Conservation (phyloP, 1,140 invertebrate genomes). For the Rhizoglyphus robini region DNA sequence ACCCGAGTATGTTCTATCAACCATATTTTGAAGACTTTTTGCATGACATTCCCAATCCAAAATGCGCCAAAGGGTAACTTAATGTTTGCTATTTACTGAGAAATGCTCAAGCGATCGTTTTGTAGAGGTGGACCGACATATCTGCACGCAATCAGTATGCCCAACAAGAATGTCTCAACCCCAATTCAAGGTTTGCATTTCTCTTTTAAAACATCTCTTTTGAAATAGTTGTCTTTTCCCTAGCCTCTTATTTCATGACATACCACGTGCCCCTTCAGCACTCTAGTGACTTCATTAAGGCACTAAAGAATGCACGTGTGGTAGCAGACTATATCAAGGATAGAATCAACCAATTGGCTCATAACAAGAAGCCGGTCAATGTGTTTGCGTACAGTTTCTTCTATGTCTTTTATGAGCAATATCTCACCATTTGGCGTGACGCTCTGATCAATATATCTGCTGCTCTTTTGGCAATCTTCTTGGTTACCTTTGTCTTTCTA, state of each 20-base stretch:
- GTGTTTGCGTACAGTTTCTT: conserved; percentile 85
- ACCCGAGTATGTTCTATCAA: not conserved
- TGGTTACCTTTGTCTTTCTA: conserved; percentile 65
- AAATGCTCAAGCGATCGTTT: not conserved
- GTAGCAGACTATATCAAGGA: conserved; percentile 59
- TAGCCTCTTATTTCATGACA: conserved; percentile 69
- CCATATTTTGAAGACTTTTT: not conserved
- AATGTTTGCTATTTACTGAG: not conserved
- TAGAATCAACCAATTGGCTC: conserved; percentile 40
- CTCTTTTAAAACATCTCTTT: not conserved
- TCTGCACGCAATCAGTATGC: not conserved
- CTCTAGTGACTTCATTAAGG: conserved; percentile 64
- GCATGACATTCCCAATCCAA: not conserved
- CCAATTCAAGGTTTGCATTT: not conserved
- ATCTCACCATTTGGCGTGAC: conserved; percentile 69
- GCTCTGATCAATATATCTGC: conserved; percentile 57
- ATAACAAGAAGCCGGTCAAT: conserved; percentile 39
- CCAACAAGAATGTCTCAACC: not conserved
- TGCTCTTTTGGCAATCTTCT: conserved; percentile 60
- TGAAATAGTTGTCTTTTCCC: conserved; percentile 12
- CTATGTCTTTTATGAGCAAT: conserved; percentile 90
- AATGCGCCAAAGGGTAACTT: not conserved
- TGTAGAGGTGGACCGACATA: conserved; percentile 25
- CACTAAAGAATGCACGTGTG: conserved; percentile 54
- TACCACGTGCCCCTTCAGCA: conserved; percentile 67